These are phyloP conservation scores for Drosophila pseudotalamancana DNA, from an alignment of 2,888 invertebrate species.

Conservation along the genomic window DNA sequence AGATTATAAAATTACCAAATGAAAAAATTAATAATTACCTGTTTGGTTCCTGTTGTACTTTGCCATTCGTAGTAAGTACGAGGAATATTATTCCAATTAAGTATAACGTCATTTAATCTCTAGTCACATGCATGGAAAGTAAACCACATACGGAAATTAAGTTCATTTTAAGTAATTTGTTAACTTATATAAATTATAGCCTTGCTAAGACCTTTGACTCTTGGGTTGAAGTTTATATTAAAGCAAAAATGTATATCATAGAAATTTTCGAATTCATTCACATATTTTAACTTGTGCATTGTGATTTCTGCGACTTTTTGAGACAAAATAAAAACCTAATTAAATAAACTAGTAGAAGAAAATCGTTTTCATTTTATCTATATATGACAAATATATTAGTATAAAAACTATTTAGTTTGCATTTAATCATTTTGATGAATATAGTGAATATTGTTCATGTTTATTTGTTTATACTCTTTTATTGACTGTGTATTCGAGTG, in stretches of 20 bases:
- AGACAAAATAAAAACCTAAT: conserved; percentile 1
- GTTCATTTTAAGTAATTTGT: background rate
- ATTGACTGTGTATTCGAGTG: background rate
- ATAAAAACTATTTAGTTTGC: conserved; percentile 10
- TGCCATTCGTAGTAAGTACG: conserved; percentile 19
- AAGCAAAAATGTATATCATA: no score
- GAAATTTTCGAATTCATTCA: no score
- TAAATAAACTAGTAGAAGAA: no score
- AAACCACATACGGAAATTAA: conserved; percentile 17
- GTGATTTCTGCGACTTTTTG: no score
- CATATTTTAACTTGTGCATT: no score
- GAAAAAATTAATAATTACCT: conserved; percentile 21
- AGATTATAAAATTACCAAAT: no score
- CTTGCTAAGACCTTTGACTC: no score
- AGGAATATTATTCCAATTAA: conserved; percentile 35
- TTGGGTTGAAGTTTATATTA: no score
- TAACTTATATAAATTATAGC: no score
- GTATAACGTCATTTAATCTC: conserved; percentile 42
- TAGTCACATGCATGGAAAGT: conserved; percentile 46
- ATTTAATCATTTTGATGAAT: background rate
- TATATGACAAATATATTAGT: background rate
- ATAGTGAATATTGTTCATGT: background rate
- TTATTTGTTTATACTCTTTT: background rate
- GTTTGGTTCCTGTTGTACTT: conserved; percentile 15
- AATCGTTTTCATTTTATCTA: background rate